Conservation (phyloP, 2,888 invertebrate genomes). For the Ichneumoninae sp. region DNA sequence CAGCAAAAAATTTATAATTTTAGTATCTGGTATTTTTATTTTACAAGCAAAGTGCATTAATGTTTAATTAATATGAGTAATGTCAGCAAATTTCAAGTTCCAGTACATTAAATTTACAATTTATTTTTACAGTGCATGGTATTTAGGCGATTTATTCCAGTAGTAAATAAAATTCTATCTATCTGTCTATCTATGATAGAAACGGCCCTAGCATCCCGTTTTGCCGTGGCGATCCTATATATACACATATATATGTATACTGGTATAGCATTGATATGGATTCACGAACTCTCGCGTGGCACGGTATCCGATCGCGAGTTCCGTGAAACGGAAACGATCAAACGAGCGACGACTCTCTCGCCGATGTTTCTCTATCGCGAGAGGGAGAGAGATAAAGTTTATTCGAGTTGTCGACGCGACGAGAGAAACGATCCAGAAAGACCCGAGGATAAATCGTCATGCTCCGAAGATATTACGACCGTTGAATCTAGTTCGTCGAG, state of each 20-base stretch:
- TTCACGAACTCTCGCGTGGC: slow-evolving; percentile 11
- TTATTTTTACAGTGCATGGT: no score
- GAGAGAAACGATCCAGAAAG: slow-evolving; percentile 4
- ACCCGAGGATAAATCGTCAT: slow-evolving; percentile 32
- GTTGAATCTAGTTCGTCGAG: slow-evolving; percentile 28
- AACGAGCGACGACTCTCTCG: slow-evolving; percentile 29
- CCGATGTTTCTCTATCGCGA: background rate
- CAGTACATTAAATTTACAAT: no score
- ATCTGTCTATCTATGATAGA: background rate
- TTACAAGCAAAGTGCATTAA: no score
- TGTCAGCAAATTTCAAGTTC: no score
- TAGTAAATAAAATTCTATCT: no score
- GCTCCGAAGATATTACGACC: slow-evolving; percentile 2
- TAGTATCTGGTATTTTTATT: no score
- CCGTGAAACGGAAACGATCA: slow-evolving; percentile 30
- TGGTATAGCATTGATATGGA: background rate
- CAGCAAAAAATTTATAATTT: no score
- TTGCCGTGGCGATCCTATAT: background rate
- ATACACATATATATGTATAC: background rate
- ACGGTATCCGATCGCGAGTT: slow-evolving; percentile 29
- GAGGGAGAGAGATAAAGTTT: slow-evolving; percentile 20
- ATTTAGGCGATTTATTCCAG: no score
- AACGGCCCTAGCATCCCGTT: background rate
- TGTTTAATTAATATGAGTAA: no score
- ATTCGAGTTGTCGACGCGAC: slow-evolving; percentile 30